Evolutionary conservation across 2,797 vertebrate species (phyloP), one percentile per base, ranked within the genome.

Genomic region (Tolypeutes matacus): DNA sequence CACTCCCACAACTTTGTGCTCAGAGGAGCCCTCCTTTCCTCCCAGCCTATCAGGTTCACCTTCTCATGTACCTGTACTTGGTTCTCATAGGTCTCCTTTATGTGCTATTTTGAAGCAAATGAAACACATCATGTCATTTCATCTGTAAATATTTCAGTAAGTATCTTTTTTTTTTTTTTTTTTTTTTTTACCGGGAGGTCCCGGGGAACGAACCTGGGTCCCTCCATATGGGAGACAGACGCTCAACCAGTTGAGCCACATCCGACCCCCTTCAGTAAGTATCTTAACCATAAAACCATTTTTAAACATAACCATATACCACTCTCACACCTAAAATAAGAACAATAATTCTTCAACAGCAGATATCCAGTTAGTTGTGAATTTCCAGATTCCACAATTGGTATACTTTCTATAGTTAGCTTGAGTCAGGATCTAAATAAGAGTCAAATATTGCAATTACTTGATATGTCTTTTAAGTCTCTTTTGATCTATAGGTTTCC

Each of bases 341-440:
- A 92, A 58, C 10, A 90, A 18, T 31, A 70, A 65, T 81, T 51
- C 39, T 77, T 81, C 18, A 72, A 36, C 56, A 70, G 23, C 49
- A 93, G 93, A 76, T 75, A 92, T 86, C 34, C 23, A 76, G 34
- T 29, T 27, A 42, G 18, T 70, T 70, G 25, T 80, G 76, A 56
- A 51, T 70, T 53, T 58, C 11, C 31, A 76, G 7, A 86, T 76
- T 23, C 76, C 14, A 65, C 4, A 56, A 73, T 53, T 42, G 36
- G 39, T 65, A 51, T 51, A 10, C 27, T 80, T 86, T 69, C 60
- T 64, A 69, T 7, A 76, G 7, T 60, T 91, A 31, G 17, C 53
- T 92, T 70, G 78, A 56, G 69, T 73, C 3, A 82, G 20, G 6
- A 49, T 31, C 27, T 72, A 76, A 76, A 27, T 5, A 62, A 34